phyloP scores from a whole-genome alignment of 2,888 invertebrate species.

The Taphrorychus bicolor region DNA sequence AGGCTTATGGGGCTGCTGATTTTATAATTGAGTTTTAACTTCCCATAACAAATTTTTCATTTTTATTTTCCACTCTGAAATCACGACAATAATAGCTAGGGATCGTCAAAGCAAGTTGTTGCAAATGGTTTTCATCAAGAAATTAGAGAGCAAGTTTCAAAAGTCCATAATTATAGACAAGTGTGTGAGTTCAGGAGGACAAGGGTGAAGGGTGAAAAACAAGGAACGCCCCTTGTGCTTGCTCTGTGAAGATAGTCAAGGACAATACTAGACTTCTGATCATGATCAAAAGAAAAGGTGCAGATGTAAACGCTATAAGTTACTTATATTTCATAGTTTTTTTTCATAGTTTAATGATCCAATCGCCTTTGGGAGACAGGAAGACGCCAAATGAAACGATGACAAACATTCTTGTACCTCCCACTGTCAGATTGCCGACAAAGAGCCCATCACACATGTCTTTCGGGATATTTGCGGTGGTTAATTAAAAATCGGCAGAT shows the following conservation, averaged over 20 bases:
- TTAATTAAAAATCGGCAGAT: constrained; percentile 50
- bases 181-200: too few species aligned
- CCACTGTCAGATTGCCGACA: constrained; percentile 18
- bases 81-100: neutral
- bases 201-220: too few species aligned
- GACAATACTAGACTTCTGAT: too few species aligned
- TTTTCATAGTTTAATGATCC: neutral
- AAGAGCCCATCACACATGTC: constrained; percentile 18
- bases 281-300: too few species aligned
- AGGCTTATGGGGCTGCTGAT: constrained; percentile 11
- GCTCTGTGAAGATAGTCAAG: too few species aligned
- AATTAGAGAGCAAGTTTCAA: too few species aligned
- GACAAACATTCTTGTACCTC: constrained; percentile 23
- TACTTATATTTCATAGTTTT: too few species aligned
- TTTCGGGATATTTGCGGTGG: constrained; percentile 33
- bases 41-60: constrained; percentile 6
- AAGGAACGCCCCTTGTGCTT: too few species aligned
- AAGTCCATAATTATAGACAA: too few species aligned
- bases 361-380: constrained; percentile 12
- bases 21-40: constrained; percentile 16
- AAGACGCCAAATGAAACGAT: constrained; percentile 19
- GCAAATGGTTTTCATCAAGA: too few species aligned
- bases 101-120: too few species aligned
- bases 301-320: too few species aligned
- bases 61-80: neutral